Evolutionary conservation across 2,113 vertebrate genomes (phyloP).

Genomic region (Camelus bactrianus): DNA sequence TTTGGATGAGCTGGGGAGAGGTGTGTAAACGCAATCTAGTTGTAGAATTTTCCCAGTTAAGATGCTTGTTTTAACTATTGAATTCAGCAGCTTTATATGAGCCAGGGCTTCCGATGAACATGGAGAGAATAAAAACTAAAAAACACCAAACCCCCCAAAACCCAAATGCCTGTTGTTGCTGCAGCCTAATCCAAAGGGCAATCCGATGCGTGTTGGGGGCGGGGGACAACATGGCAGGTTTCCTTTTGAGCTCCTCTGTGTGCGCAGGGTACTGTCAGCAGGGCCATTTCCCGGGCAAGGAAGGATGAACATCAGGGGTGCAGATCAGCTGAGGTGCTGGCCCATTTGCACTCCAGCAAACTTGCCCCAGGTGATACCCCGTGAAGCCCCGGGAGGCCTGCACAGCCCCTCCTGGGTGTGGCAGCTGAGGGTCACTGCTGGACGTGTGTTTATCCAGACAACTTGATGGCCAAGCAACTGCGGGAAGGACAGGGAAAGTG

Average conservation of each 20-base stretch:
- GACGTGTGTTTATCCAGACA: accelerated
- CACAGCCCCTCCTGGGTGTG: accelerated
- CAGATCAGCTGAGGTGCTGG: accelerated
- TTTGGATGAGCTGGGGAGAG: background rate
- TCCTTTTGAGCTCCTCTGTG: accelerated
- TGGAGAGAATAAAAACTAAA: background rate
- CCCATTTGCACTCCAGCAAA: background rate
- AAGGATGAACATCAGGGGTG: accelerated
- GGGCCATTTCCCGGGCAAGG: background rate
- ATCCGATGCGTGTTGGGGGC: accelerated
- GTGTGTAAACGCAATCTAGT: too few relatives aligned
- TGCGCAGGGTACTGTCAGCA: accelerated
- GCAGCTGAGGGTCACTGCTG: background rate
- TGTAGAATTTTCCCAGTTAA: background rate
- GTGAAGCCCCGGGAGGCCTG: accelerated
- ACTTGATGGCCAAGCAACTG: accelerated
- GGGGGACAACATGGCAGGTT: accelerated
- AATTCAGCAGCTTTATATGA: background rate
- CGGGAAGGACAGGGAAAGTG: background rate
- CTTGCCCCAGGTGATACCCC: accelerated
- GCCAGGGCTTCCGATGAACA: background rate
- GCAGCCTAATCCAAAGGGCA: accelerated
- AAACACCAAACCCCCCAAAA: background rate
- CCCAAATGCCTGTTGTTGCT: too few relatives aligned
- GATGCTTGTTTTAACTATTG: background rate